phyloP scores from a whole-genome alignment of 2,113 vertebrate genomes.

The Vulpes lagopus region DNA sequence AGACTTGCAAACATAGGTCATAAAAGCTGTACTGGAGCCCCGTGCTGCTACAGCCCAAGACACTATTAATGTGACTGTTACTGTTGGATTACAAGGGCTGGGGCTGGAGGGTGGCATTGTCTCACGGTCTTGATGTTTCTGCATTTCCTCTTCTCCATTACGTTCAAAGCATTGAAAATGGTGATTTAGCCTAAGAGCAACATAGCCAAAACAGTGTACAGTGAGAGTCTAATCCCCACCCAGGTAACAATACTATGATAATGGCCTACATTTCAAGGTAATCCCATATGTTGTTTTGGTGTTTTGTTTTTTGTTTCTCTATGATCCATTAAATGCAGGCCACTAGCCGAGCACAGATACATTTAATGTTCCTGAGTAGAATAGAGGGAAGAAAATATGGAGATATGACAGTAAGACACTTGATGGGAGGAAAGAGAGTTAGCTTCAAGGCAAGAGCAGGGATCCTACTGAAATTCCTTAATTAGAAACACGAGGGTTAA shows the following conservation, averaged over 20 bases:
- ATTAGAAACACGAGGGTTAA: background rate
- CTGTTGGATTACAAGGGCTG: background rate
- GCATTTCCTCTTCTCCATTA: background rate
- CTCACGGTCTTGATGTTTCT: background rate
- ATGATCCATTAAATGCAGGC: background rate
- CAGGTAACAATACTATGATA: background rate
- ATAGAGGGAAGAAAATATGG: background rate
- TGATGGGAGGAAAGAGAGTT: background rate
- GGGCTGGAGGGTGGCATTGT: rapidly evolving
- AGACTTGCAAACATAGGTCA: slow-evolving; percentile 45
- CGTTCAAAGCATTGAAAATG: background rate
- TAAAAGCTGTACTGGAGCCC: slow-evolving; percentile 51
- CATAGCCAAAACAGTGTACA: background rate
- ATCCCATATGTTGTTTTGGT: background rate
- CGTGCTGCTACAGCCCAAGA: background rate
- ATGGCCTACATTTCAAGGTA: background rate
- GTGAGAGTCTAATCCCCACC: background rate
- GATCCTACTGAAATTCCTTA: background rate
- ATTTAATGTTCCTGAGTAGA: background rate
- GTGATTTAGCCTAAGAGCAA: background rate
- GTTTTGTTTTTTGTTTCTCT: background rate
- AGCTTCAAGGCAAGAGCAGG: background rate
- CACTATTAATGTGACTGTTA: background rate
- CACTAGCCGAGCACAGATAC: background rate
- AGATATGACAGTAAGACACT: background rate